Base-by-base conservation (phyloP, 2,888 invertebrate genomes). In the Andrena chrysosceles region DNA sequence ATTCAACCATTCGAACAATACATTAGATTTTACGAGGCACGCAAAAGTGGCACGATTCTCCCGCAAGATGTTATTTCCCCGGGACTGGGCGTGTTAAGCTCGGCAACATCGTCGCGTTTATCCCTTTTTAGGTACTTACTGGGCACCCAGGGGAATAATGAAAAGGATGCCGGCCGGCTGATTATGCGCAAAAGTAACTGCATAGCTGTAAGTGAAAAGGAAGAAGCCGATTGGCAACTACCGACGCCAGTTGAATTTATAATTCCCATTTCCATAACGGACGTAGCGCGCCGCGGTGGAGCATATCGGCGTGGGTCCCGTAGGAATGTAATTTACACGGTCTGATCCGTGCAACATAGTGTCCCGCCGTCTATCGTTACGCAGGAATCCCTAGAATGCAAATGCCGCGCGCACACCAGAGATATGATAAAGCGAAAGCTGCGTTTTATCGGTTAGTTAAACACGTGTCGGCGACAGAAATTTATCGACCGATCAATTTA, bases 121-220 rank as follows among this genome's bases (percentile, higher is more conserved):
- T 70, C 54, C 74, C 66, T 66, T 68, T 81, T 82, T 70, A 60
- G 68, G 69, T 48, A 54, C 75, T 75, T 68, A 68, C 67, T 48
- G 42, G 48, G 31, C 10, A 23, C 0, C 26, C 31, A 16, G 10
- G n/a, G 52, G 59, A 74, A 74, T 82, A 82, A 82, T 63, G 74
- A 79, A 70, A 70, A 82, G 81, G 79, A 79, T 59, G 67, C 69
- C 54, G 66, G 16, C 48, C 62, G 35, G 68, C 49, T 67, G 71
- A 71, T 70, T 64, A 80, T 49, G 76, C 81, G 81, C 60, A 81
- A 77, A 70, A 81, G 56, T 67, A 64, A 66, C 59, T 60, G 48
- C 81, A 59, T 56, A 72, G 52, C 54, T 69, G 81, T 72, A 77
- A 77, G 60, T 70, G 74, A 81, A 83, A 76, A 77, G 52, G 71